These are phyloP conservation scores for Phania funesta DNA, from an alignment of 2,888 invertebrate genomes.

Conservation along the genomic window DNA sequence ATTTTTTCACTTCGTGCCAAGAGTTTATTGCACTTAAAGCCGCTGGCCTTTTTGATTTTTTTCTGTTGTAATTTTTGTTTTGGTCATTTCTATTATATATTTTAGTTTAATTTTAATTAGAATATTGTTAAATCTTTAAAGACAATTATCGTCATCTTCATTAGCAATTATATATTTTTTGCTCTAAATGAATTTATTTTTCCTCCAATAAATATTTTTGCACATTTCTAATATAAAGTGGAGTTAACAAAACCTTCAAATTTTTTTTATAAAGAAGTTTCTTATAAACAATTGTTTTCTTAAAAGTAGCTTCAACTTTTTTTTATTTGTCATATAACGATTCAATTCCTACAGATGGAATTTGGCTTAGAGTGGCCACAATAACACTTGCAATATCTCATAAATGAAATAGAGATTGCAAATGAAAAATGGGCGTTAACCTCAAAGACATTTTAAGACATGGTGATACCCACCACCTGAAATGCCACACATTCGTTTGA, in stretches of 20 bases:
- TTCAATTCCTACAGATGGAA: conserved; percentile 33
- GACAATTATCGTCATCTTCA: no score
- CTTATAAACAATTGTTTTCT: not conserved
- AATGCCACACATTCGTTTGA: conserved; percentile 63
- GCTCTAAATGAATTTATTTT: no score
- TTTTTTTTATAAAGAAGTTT: no score
- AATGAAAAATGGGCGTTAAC: conserved; percentile 68
- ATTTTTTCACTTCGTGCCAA: not conserved
- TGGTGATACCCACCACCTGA: conserved; percentile 64
- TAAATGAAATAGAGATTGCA: conserved; percentile 51
- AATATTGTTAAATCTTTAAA: no score
- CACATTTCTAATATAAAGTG: no score
- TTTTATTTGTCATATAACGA: conserved; percentile 12
- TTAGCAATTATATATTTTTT: no score
- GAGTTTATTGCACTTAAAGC: not conserved
- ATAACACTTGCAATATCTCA: conserved; percentile 58
- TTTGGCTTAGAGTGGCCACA: conserved; percentile 25
- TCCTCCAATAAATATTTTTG: no score
- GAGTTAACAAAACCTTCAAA: no score
- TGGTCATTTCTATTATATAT: no score
- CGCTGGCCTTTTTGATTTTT: not conserved
- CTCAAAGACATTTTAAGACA: conserved; percentile 66
- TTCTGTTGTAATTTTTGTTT: not conserved
- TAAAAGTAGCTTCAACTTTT: not conserved
- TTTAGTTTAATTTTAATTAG: no score